Evolutionary conservation across 1,140 invertebrate species (phyloP).

Genomic region (Trachymyrmex septentrionalis): DNA sequence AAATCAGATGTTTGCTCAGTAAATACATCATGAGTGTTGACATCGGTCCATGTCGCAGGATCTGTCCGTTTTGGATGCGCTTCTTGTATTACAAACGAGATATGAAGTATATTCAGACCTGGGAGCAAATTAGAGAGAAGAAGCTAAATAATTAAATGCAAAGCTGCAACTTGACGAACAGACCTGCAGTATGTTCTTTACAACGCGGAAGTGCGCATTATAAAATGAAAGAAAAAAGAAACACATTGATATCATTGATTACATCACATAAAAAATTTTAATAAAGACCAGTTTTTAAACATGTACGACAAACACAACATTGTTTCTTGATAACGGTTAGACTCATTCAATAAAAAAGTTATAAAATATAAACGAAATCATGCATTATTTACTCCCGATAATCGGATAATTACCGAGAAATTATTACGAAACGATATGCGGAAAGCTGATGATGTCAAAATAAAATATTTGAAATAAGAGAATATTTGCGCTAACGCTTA

Average conservation of each 20-base stretch:
- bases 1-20: not conserved
- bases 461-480: not conserved
- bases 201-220: conserved; percentile 61
- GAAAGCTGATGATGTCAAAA: not conserved
- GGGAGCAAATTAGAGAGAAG: not conserved
- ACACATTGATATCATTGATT: conserved; percentile 73
- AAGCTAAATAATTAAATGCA: not conserved
- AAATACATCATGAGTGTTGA: conserved; percentile 41
- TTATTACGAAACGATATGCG: not conserved
- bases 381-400: conserved; percentile 40
- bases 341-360: conserved; percentile 79
- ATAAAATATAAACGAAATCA: conserved; percentile 67
- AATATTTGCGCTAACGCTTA: not conserved
- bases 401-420: not conserved
- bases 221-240: conserved; percentile 36
- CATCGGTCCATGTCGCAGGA: not conserved
- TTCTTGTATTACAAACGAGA: not conserved
- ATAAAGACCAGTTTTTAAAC: conserved; percentile 79
- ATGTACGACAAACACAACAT: conserved; percentile 76
- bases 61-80: conserved; percentile 31
- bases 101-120: not conserved
- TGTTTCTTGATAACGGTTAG: conserved; percentile 78
- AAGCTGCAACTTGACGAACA: conserved; percentile 16
- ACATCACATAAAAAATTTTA: conserved; percentile 74
- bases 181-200: conserved; percentile 12